Conservation (phyloP, 1,140 invertebrate species). For the Ephestia elutella region DNA sequence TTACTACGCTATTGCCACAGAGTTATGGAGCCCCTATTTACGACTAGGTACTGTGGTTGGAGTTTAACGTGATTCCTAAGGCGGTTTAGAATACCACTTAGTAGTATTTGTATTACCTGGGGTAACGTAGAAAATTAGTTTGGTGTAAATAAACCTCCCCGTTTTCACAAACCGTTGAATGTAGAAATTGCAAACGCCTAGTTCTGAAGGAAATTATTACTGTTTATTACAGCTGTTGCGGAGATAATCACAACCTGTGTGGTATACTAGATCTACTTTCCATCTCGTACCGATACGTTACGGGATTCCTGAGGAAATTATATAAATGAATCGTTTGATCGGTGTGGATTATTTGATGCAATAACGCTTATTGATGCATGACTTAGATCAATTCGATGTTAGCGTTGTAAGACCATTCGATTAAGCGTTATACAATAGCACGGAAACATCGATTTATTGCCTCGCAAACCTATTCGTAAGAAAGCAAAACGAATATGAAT, state of each 20-base stretch:
- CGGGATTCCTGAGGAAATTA: slow-evolving; percentile 20
- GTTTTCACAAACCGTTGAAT: slow-evolving; percentile 27
- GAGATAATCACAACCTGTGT: slow-evolving; percentile 26
- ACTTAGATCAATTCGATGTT: background rate
- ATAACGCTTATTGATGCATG: slow-evolving; percentile 3
- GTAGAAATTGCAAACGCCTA: slow-evolving; percentile 33
- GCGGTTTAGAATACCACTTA: background rate
- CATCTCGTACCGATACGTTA: slow-evolving; percentile 21
- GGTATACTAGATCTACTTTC: slow-evolving; percentile 38
- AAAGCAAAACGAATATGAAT: background rate
- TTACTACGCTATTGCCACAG: no score
- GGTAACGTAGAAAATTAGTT: slow-evolving; percentile 18
- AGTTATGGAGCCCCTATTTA: background rate
- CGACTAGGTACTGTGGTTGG: background rate
- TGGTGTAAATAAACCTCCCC: slow-evolving; percentile 19
- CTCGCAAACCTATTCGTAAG: background rate
- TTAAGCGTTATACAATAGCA: background rate
- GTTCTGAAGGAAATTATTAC: slow-evolving; percentile 36
- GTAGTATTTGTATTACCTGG: background rate
- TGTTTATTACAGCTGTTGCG: slow-evolving; percentile 22
- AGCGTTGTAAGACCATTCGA: background rate
- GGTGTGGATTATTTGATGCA: background rate
- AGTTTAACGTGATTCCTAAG: background rate
- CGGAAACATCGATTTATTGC: background rate
- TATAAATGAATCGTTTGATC: slow-evolving; percentile 4